These are phyloP conservation scores for Trichogramma pretiosum DNA, from an alignment of 1,140 invertebrate species.

Conservation along the genomic window DNA sequence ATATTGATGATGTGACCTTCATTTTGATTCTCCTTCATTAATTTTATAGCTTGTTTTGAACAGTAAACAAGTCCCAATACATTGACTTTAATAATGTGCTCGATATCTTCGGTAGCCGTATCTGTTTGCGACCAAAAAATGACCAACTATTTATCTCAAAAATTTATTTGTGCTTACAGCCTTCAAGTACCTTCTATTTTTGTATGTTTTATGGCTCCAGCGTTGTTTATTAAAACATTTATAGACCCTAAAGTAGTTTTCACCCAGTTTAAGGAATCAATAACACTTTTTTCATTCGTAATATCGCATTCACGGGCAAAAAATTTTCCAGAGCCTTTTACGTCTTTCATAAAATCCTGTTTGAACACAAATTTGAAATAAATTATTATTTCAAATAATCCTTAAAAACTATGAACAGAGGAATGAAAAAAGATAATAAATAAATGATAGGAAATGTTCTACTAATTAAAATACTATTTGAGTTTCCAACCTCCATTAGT, in stretches of 20 bases:
- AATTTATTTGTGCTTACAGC: neutral
- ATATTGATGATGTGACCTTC: slow-evolving; percentile 61
- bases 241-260: neutral
- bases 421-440: neutral
- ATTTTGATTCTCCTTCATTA: slow-evolving; percentile 50
- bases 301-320: neutral
- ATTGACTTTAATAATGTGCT: slow-evolving; percentile 39
- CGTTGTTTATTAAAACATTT: neutral
- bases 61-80: slow-evolving; percentile 50
- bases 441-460: too few species aligned
- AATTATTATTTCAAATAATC: too few species aligned
- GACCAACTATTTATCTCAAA: neutral
- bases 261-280: neutral
- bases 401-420: too few species aligned
- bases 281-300: neutral
- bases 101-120: slow-evolving; percentile 1
- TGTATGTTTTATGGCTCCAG: neutral
- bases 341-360: neutral
- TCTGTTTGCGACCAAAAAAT: slow-evolving; percentile 12
- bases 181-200: neutral
- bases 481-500: too few species aligned
- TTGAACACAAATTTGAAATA: too few species aligned
- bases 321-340: neutral
- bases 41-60: slow-evolving; percentile 47
- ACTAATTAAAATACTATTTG: too few species aligned